Conservation (phyloP, 2,113 vertebrate species). For the Apistogramma diplotaenia region DNA sequence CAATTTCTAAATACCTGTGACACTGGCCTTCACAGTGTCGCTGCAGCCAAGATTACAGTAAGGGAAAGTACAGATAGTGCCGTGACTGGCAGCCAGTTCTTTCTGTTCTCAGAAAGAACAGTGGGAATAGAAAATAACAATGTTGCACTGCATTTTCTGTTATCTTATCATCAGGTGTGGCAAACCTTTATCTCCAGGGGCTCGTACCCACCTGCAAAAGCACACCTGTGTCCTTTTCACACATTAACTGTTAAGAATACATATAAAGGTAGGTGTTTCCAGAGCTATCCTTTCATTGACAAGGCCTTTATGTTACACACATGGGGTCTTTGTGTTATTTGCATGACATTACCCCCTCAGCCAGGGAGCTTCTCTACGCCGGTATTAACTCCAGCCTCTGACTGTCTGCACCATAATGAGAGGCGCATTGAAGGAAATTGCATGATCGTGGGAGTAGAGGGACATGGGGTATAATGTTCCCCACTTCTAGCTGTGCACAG, state of each 20-base stretch:
- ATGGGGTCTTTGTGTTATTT: not conserved
- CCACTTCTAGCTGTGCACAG: constrained; percentile 12
- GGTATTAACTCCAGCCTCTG: constrained; percentile 17
- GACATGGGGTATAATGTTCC: not conserved
- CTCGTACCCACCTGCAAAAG: not conserved
- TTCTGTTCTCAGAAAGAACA: constrained; percentile 8
- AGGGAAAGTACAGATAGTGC: constrained; percentile 33
- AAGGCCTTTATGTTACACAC: not conserved
- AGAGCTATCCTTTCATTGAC: not conserved
- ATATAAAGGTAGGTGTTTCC: not conserved
- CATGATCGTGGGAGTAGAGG: not conserved
- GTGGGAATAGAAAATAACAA: not conserved
- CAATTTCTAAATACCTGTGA: constrained; percentile 47
- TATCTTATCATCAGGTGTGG: constrained; percentile 25
- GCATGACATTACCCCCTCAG: constrained; percentile 9
- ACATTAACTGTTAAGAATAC: not conserved
- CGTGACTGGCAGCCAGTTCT: not conserved
- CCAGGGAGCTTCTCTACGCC: not conserved
- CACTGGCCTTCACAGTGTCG: constrained; percentile 40
- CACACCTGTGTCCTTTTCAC: not conserved
- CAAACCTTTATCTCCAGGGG: not conserved
- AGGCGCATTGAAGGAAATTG: not conserved
- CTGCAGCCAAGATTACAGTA: constrained; percentile 26
- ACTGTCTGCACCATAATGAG: constrained; percentile 24
- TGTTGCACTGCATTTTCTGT: constrained; percentile 18